Conservation (phyloP, 2,113 vertebrate genomes). For the Protomyctophum bolini region DNA sequence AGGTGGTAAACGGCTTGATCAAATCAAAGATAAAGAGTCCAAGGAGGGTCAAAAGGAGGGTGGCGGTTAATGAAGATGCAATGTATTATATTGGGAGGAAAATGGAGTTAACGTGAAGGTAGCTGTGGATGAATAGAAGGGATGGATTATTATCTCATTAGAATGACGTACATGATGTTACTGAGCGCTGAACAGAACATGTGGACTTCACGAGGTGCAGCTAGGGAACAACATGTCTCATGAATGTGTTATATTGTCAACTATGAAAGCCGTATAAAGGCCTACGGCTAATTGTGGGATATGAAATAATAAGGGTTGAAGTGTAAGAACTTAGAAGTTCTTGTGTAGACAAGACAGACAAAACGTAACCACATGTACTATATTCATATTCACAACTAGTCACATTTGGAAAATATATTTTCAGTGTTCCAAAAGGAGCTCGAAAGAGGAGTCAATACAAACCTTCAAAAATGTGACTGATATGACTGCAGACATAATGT, state of each 20-base stretch:
- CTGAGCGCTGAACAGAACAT: too few species aligned
- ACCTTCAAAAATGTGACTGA: too few species aligned
- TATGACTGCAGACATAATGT: too few species aligned
- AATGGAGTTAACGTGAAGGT: conserved; percentile 25
- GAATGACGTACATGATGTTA: too few species aligned
- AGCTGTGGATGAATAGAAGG: conserved; percentile 17
- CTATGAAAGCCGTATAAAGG: conserved; percentile 21
- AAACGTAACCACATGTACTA: neutral
- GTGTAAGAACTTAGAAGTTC: neutral
- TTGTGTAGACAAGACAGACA: conserved; percentile 40
- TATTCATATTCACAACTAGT: too few species aligned
- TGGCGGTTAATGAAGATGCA: conserved; percentile 21
- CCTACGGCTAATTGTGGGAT: neutral
- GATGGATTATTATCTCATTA: conserved; percentile 7
- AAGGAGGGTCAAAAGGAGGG: neutral
- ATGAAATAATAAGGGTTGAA: conserved; percentile 38
- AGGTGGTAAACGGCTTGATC: conserved; percentile 18
- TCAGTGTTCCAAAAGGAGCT: too few species aligned
- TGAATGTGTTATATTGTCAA: too few species aligned
- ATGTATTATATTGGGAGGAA: neutral
- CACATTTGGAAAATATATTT: too few species aligned
- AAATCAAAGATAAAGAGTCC: conserved; percentile 24
- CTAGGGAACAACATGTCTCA: too few species aligned
- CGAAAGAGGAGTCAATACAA: too few species aligned
- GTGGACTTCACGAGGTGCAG: too few species aligned